Evolutionary conservation across 1,140 invertebrate genomes (phyloP).

Genomic region (Agrilus planipennis): DNA sequence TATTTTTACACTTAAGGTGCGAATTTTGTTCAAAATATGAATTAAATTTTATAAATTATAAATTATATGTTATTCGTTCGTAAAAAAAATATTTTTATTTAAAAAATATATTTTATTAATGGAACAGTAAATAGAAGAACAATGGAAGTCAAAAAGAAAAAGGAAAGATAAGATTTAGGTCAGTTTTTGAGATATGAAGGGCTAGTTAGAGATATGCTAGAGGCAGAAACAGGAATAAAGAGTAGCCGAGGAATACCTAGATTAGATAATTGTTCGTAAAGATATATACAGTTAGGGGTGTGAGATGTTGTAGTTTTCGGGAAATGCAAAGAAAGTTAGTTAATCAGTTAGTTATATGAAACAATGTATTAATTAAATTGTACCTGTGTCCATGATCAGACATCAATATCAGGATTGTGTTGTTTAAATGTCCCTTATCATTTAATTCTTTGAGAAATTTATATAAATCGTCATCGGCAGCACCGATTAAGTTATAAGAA

Average conservation of each 20-base stretch:
- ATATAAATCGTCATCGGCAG: conserved; percentile 60
- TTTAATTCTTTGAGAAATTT: conserved; percentile 50
- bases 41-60: neutral
- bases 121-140: neutral
- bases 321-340: conserved; percentile 1
- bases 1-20: neutral
- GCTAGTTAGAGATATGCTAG: no score
- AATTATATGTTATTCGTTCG: neutral
- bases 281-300: neutral
- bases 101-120: neutral
- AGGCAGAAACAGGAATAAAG: no score
- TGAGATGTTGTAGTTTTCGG: neutral
- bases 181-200: no score
- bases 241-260: no score
- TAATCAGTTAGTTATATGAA: neutral
- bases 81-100: neutral
- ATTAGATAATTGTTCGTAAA: no score
- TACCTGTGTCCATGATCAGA: conserved; percentile 80
- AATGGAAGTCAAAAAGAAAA: no score
- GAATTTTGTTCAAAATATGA: neutral
- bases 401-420: conserved; percentile 74
- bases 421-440: conserved; percentile 50
- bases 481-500: conserved; percentile 63
- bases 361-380: conserved; percentile 4
- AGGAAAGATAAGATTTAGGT: no score